Evolutionary conservation across 1,140 invertebrate genomes (phyloP).

Genomic region (Stegodyphus mimosarum): DNA sequence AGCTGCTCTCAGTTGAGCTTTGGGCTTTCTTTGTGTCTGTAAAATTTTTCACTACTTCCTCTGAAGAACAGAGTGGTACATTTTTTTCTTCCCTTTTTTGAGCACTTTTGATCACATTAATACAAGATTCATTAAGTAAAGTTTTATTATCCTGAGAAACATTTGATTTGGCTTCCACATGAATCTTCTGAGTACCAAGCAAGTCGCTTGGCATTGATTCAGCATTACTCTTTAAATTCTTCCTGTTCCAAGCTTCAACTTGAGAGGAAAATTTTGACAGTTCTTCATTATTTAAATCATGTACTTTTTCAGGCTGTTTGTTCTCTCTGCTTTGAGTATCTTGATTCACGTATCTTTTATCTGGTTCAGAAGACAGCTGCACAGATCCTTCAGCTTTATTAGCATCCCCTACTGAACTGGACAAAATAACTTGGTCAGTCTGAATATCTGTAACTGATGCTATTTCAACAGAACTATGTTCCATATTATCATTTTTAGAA

Average conservation of each 20-base stretch:
- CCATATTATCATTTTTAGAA: slow-evolving; percentile 71
- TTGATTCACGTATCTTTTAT: slow-evolving; percentile 9
- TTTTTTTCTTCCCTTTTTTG: slow-evolving; percentile 35
- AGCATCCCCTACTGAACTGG: slow-evolving; percentile 43
- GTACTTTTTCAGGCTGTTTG: slow-evolving; percentile 2
- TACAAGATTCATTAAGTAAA: not conserved
- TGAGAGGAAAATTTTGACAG: not conserved
- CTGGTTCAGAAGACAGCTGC: slow-evolving; percentile 19
- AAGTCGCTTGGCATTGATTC: slow-evolving; percentile 25
- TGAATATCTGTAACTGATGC: slow-evolving; percentile 84
- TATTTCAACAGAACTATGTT: slow-evolving; percentile 87
- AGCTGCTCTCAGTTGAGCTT: slow-evolving; percentile 37
- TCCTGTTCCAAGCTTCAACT: slow-evolving; percentile 23
- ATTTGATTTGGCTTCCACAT: not conserved
- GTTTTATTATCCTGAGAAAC: slow-evolving; percentile 1
- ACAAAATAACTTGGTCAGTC: slow-evolving; percentile 24
- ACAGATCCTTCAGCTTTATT: slow-evolving; percentile 45
- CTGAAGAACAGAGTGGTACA: not conserved
- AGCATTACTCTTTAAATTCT: slow-evolving; percentile 15
- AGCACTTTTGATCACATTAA: slow-evolving; percentile 38
- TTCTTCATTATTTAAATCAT: slow-evolving; percentile 11
- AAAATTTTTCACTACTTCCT: slow-evolving; percentile 5
- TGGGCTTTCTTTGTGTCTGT: slow-evolving; percentile 4
- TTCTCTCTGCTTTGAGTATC: slow-evolving; percentile 27
- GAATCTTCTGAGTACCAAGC: not conserved